A percentile compares a stretch with the other conserved stretches of the same genome.
Evolutionary conservation across 2,113 vertebrate genomes (phyloP).

Genomic region (Heterotilapia buettikoferi): DNA sequence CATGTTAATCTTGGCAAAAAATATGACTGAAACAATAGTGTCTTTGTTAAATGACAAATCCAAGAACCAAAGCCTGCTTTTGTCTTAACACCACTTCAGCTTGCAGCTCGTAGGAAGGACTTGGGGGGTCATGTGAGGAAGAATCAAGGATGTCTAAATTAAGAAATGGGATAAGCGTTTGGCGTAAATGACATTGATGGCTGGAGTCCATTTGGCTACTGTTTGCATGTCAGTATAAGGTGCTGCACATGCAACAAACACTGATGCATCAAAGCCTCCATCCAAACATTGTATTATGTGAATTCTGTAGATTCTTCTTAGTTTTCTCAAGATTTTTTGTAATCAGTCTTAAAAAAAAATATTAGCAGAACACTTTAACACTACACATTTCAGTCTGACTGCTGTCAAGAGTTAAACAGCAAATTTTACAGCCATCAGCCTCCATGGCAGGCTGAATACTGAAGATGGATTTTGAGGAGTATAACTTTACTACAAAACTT

Average conservation of each 20-base stretch:
- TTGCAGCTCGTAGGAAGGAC: accelerated
- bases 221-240: background rate
- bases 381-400: background rate
- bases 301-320: background rate
- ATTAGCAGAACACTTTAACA: background rate
- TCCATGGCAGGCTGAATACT: background rate
- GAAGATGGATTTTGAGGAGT: background rate
- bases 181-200: background rate
- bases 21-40: background rate
- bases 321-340: accelerated
- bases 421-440: background rate
- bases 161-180: background rate
- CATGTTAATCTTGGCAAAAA: background rate
- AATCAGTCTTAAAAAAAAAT: background rate
- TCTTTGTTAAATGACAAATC: background rate
- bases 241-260: background rate
- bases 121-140: background rate
- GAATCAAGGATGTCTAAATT: background rate
- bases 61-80: background rate
- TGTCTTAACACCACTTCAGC: background rate
- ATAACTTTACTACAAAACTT: background rate
- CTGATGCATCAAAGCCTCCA: background rate
- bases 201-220: background rate
- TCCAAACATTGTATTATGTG: background rate
- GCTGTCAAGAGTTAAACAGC: background rate